Evolutionary conservation across 2,888 invertebrate species (phyloP), one percentile per base, ranked within the genome.

Genomic region (Melangyna quadrimaculata): DNA sequence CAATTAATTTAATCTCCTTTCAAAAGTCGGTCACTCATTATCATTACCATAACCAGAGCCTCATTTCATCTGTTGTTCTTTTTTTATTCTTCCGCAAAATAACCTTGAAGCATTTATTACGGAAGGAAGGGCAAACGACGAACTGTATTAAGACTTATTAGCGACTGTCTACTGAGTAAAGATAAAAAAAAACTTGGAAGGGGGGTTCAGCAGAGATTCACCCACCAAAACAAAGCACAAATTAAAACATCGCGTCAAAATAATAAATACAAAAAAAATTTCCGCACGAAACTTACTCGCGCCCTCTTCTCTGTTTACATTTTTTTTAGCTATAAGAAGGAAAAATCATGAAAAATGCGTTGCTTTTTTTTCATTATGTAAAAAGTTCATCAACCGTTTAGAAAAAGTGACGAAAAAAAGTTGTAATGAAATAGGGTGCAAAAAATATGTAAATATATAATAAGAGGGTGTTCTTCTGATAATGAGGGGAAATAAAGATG

Each of bases 331-430:
- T 29, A 71, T 12, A 35, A 77, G 70, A 86, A 65, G 45, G 65
- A 65, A 65, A 65, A 86, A 86, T 70, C 80, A 45, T 73, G 70
- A 81, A 86, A 80, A 86, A 63, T 72, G 72, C 81, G 69, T 80
- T 77, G 29, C 37, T 77, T 71, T 73, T n/a, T 71, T 80, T 70
- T 81, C 81, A 81, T 86, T 86, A 86, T 86, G 78, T 86, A 86
- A 81, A 84, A 86, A 86, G 86, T 86, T 86, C 86, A 86, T 86
- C 86, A 86, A 86, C 86, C 86, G 73, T 86, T 81, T 86, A 80
- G 80, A 37, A 70, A 73, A 73, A 73, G 27, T 14, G 19, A 59
- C 24, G 40, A 37, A 69, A 59, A 29, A 53, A 51, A 81, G 63
- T 63, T 70, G 78, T 77, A 86, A 86, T 73, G 78, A 86, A 86